Evolutionary conservation across 2,113 vertebrate species (phyloP).

Genomic region (Jaculus jaculus): DNA sequence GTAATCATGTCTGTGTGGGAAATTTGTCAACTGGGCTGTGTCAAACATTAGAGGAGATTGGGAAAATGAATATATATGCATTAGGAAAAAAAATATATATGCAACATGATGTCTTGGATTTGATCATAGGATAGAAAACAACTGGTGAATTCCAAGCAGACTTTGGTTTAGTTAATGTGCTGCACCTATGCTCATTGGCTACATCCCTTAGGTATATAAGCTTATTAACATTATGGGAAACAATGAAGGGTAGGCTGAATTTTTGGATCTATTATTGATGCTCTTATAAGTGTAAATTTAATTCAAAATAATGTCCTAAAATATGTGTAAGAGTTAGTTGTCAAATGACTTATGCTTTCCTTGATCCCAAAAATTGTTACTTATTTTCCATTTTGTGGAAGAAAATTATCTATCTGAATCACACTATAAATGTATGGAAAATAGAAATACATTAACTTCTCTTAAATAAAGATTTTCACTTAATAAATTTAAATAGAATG

Average conservation of each 20-base stretch:
- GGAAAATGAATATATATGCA: background rate
- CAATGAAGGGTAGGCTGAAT: background rate
- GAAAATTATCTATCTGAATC: background rate
- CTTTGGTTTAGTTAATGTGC: background rate
- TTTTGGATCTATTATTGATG: background rate
- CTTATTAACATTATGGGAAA: background rate
- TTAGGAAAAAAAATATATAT: too few relatives aligned
- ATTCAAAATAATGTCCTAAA: background rate
- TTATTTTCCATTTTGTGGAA: conserved; percentile 18
- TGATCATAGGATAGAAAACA: background rate
- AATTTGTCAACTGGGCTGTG: background rate
- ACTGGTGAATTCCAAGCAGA: background rate
- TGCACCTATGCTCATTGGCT: background rate
- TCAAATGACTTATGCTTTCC: background rate
- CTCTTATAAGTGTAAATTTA: background rate
- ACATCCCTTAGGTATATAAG: background rate
- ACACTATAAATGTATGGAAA: background rate
- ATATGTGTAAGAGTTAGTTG: background rate
- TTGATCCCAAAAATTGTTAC: background rate
- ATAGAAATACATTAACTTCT: background rate
- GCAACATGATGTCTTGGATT: background rate
- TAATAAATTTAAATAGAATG: conserved; percentile 27
- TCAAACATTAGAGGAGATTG: background rate
- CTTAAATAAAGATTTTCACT: conserved; percentile 21
- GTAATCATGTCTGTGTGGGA: background rate